Percentiles rank a stretch among this genome's conserved stretches.
Conservation (phyloP, 2,888 invertebrate species). For the Osmoderma eremita region DNA sequence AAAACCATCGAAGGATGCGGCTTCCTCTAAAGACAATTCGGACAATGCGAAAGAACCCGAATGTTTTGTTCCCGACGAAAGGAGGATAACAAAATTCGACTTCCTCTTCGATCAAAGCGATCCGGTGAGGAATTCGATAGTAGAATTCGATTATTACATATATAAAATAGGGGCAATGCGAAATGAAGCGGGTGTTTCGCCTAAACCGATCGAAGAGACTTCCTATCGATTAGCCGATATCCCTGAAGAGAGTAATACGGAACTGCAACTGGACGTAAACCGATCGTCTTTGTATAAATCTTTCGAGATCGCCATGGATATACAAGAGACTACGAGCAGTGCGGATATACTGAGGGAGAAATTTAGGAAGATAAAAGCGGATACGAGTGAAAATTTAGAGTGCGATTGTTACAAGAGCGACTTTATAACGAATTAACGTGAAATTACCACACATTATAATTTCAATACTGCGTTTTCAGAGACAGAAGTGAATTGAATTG, state of each 20-base stretch:
- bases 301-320: constrained; percentile 31
- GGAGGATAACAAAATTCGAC: constrained; percentile 31
- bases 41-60: not conserved
- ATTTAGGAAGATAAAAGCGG: constrained; percentile 30
- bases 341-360: constrained; percentile 31
- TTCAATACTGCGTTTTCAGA: too few relatives aligned
- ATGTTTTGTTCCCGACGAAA: constrained; percentile 8
- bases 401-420: constrained; percentile 40
- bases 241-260: not conserved
- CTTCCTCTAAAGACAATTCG: not conserved
- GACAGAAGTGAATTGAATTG: too few relatives aligned
- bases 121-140: constrained; percentile 31
- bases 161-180: constrained; percentile 38
- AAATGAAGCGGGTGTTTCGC: constrained; percentile 15
- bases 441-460: too few relatives aligned
- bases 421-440: too few relatives aligned
- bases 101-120: constrained; percentile 31
- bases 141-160: constrained; percentile 39
- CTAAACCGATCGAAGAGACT: constrained; percentile 3
- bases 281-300: constrained; percentile 17
- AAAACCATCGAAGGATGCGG: not conserved
- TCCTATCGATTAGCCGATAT: not conserved
- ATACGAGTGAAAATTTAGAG: constrained; percentile 18
- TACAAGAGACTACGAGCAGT: constrained; percentile 33
- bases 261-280: constrained; percentile 7